A percentile compares a stretch with the other conserved stretches of the same genome.
These are phyloP conservation scores for Watsonalla cultraria DNA, from an alignment of 2,888 invertebrate species.

Conservation along the genomic window DNA sequence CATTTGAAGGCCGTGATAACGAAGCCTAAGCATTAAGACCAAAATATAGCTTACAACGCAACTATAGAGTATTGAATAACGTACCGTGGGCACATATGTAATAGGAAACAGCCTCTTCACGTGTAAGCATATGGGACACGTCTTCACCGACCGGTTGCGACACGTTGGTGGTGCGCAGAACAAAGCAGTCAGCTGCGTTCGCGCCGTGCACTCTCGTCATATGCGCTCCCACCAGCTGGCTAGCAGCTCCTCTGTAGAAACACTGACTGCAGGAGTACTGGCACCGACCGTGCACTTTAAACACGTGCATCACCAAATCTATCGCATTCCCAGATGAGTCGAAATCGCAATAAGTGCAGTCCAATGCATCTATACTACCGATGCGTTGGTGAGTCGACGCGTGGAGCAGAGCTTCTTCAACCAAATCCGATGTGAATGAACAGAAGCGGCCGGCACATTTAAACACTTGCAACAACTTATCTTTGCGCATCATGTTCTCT, in stretches of 20 bases:
- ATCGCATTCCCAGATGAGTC: slow-evolving; percentile 48
- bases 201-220: slow-evolving; percentile 53
- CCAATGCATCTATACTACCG: slow-evolving; percentile 61
- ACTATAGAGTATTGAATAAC: slow-evolving; percentile 10
- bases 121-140: slow-evolving; percentile 30
- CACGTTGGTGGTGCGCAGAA: slow-evolving; percentile 30
- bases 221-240: slow-evolving; percentile 81
- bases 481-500: slow-evolving; percentile 66
- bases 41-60: no score
- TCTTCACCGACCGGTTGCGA: slow-evolving; percentile 21
- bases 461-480: slow-evolving; percentile 62
- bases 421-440: slow-evolving; percentile 53
- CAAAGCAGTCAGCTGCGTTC: slow-evolving; percentile 17
- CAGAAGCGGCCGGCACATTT: slow-evolving; percentile 70
- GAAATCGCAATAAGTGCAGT: slow-evolving; percentile 79
- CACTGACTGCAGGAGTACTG: slow-evolving; percentile 82
- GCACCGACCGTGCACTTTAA: slow-evolving; percentile 80
- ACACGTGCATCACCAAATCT: slow-evolving; percentile 78
- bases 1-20: no score
- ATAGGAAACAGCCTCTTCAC: slow-evolving; percentile 51
- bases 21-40: neutral
- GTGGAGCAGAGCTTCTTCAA: slow-evolving; percentile 55
- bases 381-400: slow-evolving; percentile 55
- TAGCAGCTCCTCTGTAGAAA: slow-evolving; percentile 81
- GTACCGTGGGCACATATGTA: slow-evolving; percentile 52